Percentiles rank a stretch among this genome's conserved stretches.
Evolutionary conservation across 2,797 vertebrate species (phyloP).

Genomic region (Sternotherus odoratus): DNA sequence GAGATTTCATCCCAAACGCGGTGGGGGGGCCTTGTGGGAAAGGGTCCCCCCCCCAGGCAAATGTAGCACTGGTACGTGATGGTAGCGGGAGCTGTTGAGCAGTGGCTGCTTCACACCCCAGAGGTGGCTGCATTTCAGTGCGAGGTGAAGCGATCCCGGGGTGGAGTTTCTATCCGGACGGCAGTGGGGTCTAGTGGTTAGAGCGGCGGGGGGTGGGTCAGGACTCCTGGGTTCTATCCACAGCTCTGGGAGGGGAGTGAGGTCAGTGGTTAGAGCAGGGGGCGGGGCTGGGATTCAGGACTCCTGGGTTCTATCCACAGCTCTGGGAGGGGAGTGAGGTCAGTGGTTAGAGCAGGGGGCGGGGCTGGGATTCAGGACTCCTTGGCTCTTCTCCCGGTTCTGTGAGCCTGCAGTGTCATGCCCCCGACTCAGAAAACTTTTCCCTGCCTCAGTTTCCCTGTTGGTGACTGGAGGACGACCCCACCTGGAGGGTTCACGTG

Average conservation of each 20-base stretch:
- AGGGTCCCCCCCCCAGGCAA: background rate
- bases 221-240: background rate
- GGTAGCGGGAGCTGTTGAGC: background rate
- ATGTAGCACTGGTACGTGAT: background rate
- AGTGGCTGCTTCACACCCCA: background rate
- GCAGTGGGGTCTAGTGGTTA: too few species aligned
- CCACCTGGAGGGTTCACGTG: background rate
- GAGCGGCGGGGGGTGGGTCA: background rate
- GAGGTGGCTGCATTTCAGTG: background rate
- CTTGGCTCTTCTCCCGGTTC: background rate
- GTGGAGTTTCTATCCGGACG: background rate
- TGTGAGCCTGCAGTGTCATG: background rate
- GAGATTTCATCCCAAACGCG: background rate
- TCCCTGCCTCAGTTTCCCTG: background rate
- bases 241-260: background rate
- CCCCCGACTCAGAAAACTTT: background rate
- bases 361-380: background rate
- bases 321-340: background rate
- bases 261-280: background rate
- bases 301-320: background rate
- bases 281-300: background rate
- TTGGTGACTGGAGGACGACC: background rate
- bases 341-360: background rate
- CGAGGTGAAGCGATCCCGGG: background rate
- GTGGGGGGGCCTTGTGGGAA: background rate